Evolutionary conservation across 2,797 vertebrate genomes (phyloP).

Genomic region (Setipinna tenuifilis): DNA sequence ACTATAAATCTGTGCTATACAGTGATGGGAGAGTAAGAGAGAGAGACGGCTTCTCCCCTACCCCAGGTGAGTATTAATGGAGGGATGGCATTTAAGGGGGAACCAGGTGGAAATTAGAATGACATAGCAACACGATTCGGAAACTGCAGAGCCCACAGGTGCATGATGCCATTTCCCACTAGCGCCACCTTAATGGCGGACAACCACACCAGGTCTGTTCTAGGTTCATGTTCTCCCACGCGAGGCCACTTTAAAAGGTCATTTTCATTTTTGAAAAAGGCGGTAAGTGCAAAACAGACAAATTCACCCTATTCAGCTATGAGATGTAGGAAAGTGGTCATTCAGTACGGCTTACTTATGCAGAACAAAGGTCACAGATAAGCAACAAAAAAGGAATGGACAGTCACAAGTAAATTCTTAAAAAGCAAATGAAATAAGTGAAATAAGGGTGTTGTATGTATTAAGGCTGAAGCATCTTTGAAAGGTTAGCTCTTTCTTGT

Average conservation of each 20-base stretch:
- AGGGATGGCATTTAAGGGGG: background rate
- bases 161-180: background rate
- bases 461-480: conserved; percentile 7
- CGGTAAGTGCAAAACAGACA: conserved; percentile 31
- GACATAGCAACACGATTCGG: conserved; percentile 6
- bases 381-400: conserved; percentile 21
- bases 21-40: conserved; percentile 43
- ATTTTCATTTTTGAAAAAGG: conserved; percentile 26
- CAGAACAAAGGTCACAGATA: conserved; percentile 46
- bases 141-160: conserved; percentile 6
- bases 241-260: conserved; percentile 16
- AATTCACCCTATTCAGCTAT: conserved; percentile 35
- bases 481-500: background rate
- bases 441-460: conserved; percentile 34
- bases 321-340: conserved; percentile 12
- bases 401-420: conserved; percentile 21
- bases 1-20: conserved; percentile 67
- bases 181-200: background rate
- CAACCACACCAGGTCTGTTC: background rate
- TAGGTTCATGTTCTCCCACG: background rate
- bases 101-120: conserved; percentile 8
- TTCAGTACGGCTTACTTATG: conserved; percentile 26
- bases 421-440: conserved; percentile 18
- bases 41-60: background rate
- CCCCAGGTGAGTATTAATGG: conserved; percentile 13